phyloP scores from a whole-genome alignment of 2,113 vertebrate species.

The Coreoperca whiteheadi region DNA sequence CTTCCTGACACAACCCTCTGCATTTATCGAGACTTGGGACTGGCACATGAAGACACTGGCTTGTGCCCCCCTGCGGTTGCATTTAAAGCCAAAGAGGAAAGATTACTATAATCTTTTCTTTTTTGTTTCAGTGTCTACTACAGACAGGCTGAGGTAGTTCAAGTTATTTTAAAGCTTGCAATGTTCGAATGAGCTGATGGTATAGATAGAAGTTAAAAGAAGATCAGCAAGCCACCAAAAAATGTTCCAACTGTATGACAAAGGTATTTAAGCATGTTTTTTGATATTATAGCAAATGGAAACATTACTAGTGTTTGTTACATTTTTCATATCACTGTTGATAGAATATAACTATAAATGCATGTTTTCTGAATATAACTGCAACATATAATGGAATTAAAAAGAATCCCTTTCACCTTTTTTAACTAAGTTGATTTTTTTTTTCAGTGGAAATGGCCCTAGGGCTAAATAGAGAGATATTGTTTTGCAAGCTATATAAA shows the following conservation, averaged over 20 bases:
- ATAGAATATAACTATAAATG: neutral
- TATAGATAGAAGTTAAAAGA: conserved; percentile 6
- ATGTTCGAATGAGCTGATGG: conserved; percentile 18
- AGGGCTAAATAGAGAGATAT: conserved; percentile 37
- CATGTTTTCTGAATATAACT: neutral
- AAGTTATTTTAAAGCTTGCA: conserved; percentile 19
- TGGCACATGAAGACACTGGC: too few relatives aligned
- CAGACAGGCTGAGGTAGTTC: neutral
- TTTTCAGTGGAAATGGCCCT: conserved; percentile 1
- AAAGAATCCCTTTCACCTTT: neutral
- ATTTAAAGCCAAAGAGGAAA: neutral
- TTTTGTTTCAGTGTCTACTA: neutral
- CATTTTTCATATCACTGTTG: neutral
- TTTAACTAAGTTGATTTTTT: neutral
- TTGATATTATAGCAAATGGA: neutral
- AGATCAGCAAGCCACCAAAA: conserved; percentile 1
- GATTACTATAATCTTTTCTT: neutral
- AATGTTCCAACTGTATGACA: neutral
- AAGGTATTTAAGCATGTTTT: neutral
- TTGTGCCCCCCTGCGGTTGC: too few relatives aligned
- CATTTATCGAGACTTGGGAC: too few relatives aligned
- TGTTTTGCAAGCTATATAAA: conserved; percentile 79
- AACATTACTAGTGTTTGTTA: neutral
- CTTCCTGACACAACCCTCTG: too few relatives aligned
- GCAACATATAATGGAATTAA: neutral